Percentiles rank a stretch among this genome's conserved stretches.
Evolutionary conservation across 2,888 invertebrate species (phyloP).

Genomic region (Eristalis arbustorum): DNA sequence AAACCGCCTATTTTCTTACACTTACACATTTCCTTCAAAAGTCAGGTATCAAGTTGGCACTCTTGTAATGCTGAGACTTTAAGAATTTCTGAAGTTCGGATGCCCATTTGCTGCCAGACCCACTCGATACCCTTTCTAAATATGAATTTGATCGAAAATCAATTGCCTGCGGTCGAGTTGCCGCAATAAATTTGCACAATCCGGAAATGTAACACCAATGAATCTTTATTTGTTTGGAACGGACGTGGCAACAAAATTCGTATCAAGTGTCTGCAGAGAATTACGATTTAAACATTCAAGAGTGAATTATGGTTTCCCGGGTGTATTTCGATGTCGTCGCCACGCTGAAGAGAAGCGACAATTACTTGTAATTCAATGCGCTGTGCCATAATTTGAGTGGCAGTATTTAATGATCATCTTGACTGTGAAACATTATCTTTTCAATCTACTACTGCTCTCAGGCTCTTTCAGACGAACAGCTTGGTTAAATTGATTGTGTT

Average conservation of each 20-base stretch:
- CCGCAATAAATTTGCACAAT: neutral
- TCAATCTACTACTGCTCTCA: too few species aligned
- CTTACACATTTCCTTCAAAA: too few species aligned
- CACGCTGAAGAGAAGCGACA: neutral
- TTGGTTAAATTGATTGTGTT: too few species aligned
- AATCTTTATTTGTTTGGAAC: neutral
- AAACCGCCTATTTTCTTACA: too few species aligned
- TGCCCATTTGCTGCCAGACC: neutral
- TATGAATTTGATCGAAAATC: neutral
- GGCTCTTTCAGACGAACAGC: too few species aligned
- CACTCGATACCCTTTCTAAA: neutral
- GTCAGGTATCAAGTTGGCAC: too few species aligned
- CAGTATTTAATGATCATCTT: neutral
- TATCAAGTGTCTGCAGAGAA: neutral
- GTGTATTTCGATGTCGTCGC: neutral
- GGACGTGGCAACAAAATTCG: neutral
- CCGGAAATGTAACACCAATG: neutral
- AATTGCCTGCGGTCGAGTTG: neutral
- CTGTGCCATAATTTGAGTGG: neutral
- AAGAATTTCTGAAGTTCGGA: neutral
- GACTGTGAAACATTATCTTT: neutral
- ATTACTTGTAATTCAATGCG: neutral
- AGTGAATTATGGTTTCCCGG: neutral
- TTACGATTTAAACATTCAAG: neutral
- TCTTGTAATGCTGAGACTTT: too few species aligned